Percentiles rank a stretch among this genome's conserved stretches.
Conservation (phyloP, 2,888 invertebrate genomes). For the Conomelus anceps region DNA sequence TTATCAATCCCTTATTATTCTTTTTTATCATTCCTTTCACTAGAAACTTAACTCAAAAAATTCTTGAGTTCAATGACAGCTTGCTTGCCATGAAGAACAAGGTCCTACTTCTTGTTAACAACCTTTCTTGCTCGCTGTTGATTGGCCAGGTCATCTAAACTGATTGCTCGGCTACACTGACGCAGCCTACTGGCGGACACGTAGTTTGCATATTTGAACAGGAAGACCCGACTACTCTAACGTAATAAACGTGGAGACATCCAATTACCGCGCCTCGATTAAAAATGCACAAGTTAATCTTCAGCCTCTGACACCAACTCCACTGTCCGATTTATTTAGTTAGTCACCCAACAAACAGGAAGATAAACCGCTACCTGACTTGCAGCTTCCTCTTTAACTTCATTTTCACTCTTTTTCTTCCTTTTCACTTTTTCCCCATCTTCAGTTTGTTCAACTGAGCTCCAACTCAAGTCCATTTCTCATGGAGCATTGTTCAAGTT, state of each 20-base stretch:
- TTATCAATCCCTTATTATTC: too few species aligned
- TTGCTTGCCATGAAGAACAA: not conserved
- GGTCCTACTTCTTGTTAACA: not conserved
- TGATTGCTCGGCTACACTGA: not conserved
- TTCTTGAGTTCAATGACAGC: too few species aligned
- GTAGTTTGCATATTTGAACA: not conserved
- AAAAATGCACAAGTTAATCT: not conserved
- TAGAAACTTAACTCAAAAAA: too few species aligned
- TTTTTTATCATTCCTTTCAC: too few species aligned
- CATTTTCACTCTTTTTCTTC: not conserved
- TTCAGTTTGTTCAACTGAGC: too few species aligned
- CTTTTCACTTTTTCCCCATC: too few species aligned
- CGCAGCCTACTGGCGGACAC: not conserved
- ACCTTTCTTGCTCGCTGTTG: not conserved
- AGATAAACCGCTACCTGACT: not conserved
- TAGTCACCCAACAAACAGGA: not conserved
- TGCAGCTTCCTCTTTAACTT: not conserved
- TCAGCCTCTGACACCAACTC: not conserved
- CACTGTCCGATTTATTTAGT: not conserved
- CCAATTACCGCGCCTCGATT: not conserved
- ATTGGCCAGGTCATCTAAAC: not conserved
- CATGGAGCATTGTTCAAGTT: too few species aligned
- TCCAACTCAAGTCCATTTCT: too few species aligned
- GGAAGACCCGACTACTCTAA: not conserved
- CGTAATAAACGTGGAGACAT: too few species aligned